Base-by-base conservation (phyloP, 2,113 vertebrate species). In the Regulus satrapa region DNA sequence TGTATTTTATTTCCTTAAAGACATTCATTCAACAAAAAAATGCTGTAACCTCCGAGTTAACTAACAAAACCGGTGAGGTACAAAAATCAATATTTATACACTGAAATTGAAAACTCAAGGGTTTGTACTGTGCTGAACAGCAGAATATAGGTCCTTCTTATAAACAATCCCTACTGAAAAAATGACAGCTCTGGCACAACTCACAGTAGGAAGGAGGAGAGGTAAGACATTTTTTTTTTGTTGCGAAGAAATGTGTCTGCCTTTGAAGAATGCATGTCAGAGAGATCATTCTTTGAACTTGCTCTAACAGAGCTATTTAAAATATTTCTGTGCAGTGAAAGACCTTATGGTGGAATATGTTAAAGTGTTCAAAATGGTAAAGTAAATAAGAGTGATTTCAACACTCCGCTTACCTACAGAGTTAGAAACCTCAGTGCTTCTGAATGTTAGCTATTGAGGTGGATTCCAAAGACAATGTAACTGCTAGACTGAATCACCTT, bases 181-280 rank as follows among this genome's bases (percentile, higher is more conserved):
- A 85, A 61, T 83, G 49, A 89, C 88, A 91, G 74, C 74, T 89
- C 74, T 76, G 69, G 56, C 52, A 94, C 40, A 79, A 85, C 59
- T 92, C 93, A 89, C 78, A 92, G 85, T 59, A 85, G 89, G 78
- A 93, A 91, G 32, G 41, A 41, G 24, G 36, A 91, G 55, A 92
- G 66, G 73, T 43, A 97, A 85, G 84, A 88, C 38, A 67, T 5
- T 2, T 43, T 72, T 69, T 89, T 94, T 82, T 83, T 93, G 20
- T 72, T 91, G 49, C 0, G 0, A n/a, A 59, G 62, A 94, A 82
- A 74, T 21, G 51, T 73, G 38, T 36, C 55, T 71, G 66, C 11
- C 91, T 96, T 94, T 95, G 89, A 96, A 96, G 54, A 95, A 79
- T 49, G 45, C 77, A 72, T 85, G 80, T 89, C 89, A 89, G 69